phyloP scores from a whole-genome alignment of 1,140 invertebrate genomes.

The Scaptomyza pallida region DNA sequence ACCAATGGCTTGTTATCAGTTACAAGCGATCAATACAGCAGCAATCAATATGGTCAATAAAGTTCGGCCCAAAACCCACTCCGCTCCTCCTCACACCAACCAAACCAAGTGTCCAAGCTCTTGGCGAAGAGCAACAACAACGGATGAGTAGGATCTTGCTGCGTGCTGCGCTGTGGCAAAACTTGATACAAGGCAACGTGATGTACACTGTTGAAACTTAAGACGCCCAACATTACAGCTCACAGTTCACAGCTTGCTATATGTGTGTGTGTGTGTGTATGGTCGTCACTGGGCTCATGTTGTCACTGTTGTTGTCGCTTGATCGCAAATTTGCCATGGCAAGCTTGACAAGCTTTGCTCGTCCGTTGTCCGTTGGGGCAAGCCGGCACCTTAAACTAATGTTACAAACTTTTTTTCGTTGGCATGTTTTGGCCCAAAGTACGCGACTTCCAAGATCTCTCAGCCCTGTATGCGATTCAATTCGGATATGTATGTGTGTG shows the following conservation, averaged over 20 bases:
- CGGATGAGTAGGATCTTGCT: constrained; percentile 23
- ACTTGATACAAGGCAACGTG: constrained; percentile 71
- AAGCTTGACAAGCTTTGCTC: constrained; percentile 80
- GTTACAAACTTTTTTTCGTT: constrained; percentile 80
- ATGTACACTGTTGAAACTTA: constrained; percentile 77
- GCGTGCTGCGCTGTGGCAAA: constrained; percentile 32
- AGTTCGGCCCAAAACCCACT: constrained; percentile 63
- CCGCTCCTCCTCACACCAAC: constrained; percentile 10
- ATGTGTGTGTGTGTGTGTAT: constrained; percentile 34
- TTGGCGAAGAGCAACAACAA: background rate
- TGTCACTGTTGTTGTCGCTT: constrained; percentile 82
- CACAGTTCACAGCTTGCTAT: constrained; percentile 58
- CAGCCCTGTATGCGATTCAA: constrained; percentile 69
- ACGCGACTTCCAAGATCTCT: constrained; percentile 51
- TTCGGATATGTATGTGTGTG: constrained; percentile 8
- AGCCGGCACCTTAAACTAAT: constrained; percentile 79
- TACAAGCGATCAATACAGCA: constrained; percentile 80
- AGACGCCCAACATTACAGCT: constrained; percentile 60
- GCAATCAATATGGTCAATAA: constrained; percentile 83
- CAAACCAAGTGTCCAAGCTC: background rate
- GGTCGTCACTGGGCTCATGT: constrained; percentile 72
- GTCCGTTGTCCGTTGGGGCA: no score
- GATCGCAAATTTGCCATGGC: constrained; percentile 80
- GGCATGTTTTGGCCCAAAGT: constrained; percentile 72
- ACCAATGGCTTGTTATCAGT: constrained; percentile 63